Conservation (phyloP, 2,113 vertebrate genomes). For the Aegotheles bennettii region DNA sequence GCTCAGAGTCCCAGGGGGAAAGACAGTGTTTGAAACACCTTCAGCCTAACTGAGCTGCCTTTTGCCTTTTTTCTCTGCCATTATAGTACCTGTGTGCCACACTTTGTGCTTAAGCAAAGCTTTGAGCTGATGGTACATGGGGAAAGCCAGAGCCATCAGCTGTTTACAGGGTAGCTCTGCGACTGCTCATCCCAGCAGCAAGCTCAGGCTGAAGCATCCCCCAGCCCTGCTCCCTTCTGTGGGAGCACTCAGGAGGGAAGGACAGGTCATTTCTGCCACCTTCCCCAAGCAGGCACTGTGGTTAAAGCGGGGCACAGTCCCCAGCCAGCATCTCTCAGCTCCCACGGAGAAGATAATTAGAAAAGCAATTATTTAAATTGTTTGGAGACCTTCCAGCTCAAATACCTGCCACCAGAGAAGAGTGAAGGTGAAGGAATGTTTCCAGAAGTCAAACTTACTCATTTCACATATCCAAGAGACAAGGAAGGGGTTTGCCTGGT, state of each 20-base stretch:
- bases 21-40: too few species aligned
- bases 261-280: background rate
- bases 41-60: too few species aligned
- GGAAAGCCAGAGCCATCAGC: background rate
- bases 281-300: background rate
- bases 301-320: background rate
- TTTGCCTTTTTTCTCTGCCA: too few species aligned
- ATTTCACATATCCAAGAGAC: background rate
- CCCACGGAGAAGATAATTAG: background rate
- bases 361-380: background rate
- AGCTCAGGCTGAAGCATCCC: background rate
- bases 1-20: too few species aligned
- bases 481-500: background rate
- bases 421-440: background rate
- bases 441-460: background rate
- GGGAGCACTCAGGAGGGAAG: background rate
- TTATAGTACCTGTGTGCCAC: too few species aligned
- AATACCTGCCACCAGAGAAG: background rate
- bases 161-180: background rate
- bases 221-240: background rate
- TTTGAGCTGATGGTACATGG: too few species aligned
- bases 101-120: background rate
- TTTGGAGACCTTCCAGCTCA: background rate
- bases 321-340: background rate
- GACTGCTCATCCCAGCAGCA: background rate